Conservation (phyloP, 2,797 vertebrate species). For the Alcedo atthis region DNA sequence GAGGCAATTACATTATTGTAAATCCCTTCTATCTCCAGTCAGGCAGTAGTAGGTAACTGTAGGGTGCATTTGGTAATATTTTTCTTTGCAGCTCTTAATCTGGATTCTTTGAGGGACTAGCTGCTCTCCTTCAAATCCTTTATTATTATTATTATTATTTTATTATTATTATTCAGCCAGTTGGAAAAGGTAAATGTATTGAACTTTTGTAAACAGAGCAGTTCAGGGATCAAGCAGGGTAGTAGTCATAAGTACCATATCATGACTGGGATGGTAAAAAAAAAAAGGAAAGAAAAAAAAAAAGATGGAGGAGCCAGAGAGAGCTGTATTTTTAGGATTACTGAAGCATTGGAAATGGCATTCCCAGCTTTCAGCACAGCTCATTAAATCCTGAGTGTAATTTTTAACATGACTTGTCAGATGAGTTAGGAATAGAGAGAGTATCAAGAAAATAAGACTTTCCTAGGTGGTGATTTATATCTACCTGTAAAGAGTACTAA, state of each 20-base stretch:
- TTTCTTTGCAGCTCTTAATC: neutral
- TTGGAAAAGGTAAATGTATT: neutral
- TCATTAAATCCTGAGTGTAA: neutral
- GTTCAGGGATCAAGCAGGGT: neutral
- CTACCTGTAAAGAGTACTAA: neutral
- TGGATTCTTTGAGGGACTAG: neutral
- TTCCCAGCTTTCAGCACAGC: neutral
- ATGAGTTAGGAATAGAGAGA: neutral
- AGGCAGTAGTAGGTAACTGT: neutral
- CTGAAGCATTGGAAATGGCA: neutral
- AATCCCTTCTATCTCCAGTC: neutral
- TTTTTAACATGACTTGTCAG: neutral
- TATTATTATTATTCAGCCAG: neutral
- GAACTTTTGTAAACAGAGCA: neutral
- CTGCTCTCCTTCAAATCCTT: neutral
- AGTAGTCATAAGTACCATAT: neutral
- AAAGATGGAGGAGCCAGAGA: neutral
- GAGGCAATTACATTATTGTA: neutral
- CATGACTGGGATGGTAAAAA: neutral
- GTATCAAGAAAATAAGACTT: neutral
- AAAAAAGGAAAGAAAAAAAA: rapidly evolving
- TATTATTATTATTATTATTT: too few species aligned
- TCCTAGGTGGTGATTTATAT: neutral
- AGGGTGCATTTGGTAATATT: neutral
- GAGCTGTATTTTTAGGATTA: neutral